These are phyloP conservation scores for Porites divaricata DNA, from an alignment of 92 coral and sea anemone genomes.

Conservation along the genomic window DNA sequence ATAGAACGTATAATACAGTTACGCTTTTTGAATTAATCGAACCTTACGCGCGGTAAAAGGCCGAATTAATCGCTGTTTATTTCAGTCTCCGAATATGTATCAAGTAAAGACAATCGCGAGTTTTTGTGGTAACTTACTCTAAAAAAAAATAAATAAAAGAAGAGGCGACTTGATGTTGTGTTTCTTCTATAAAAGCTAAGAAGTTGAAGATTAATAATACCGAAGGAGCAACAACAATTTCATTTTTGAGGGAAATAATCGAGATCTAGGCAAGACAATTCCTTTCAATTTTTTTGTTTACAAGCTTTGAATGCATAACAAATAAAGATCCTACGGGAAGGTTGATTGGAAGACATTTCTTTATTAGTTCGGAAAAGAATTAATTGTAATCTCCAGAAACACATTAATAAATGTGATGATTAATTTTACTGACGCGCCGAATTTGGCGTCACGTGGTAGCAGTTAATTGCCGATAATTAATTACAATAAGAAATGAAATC, in stretches of 20 bases:
- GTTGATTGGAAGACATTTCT: constrained; percentile 60
- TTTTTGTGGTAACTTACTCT: neutral
- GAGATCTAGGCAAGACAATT: constrained; percentile 47
- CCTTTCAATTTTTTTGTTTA: constrained; percentile 47
- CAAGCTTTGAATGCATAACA: constrained; percentile 38
- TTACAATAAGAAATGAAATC: constrained; percentile 53
- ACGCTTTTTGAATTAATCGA: constrained; percentile 71
- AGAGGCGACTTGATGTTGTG: constrained; percentile 30
- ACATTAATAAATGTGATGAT: constrained; percentile 77
- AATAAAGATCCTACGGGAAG: constrained; percentile 34
- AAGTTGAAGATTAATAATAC: constrained; percentile 43
- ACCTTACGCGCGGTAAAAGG: neutral
- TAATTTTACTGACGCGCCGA: constrained; percentile 62
- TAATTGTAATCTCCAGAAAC: constrained; percentile 73
- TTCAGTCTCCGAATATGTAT: neutral
- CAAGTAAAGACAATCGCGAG: neutral
- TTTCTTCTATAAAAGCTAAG: constrained; percentile 38
- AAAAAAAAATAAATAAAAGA: neutral
- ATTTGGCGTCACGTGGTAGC: constrained; percentile 71
- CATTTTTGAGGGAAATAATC: constrained; percentile 32
- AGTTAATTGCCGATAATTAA: constrained; percentile 70
- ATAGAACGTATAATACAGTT: constrained; percentile 61
- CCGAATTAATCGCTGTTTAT: neutral
- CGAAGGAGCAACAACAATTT: constrained; percentile 46
- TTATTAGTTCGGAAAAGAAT: constrained; percentile 70